Evolutionary conservation across 2,888 invertebrate species (phyloP).

Genomic region (Luperina testacea): DNA sequence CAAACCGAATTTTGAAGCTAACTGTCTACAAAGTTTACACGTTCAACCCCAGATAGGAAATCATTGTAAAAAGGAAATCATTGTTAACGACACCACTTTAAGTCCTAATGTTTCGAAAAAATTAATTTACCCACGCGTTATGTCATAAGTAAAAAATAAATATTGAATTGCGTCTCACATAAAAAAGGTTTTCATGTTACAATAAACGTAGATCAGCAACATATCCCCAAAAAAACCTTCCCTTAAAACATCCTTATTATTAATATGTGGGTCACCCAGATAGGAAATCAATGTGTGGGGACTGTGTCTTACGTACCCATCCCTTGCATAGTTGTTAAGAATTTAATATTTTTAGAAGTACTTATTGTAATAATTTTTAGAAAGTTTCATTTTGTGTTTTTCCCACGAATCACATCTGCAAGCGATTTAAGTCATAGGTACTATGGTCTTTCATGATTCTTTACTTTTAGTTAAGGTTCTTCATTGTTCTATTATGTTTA

Average conservation of each 20-base stretch:
- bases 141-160: not conserved
- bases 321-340: too few species aligned
- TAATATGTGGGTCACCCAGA: slow-evolving; percentile 26
- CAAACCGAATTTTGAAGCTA: slow-evolving; percentile 37
- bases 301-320: too few species aligned
- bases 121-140: not conserved
- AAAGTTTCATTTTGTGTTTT: too few species aligned
- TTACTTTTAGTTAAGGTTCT: too few species aligned
- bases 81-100: not conserved
- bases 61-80: slow-evolving; percentile 41
- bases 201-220: not conserved
- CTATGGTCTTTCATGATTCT: too few species aligned
- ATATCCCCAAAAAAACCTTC: slow-evolving; percentile 7
- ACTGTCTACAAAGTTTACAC: slow-evolving; percentile 54
- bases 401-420: too few species aligned
- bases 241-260: slow-evolving; percentile 35
- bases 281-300: slow-evolving; percentile 53
- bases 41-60: slow-evolving; percentile 46
- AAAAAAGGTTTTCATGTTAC: not conserved
- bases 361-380: too few species aligned
- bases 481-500: too few species aligned
- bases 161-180: not conserved
- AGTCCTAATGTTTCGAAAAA: not conserved
- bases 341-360: too few species aligned
- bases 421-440: too few species aligned